phyloP scores from a whole-genome alignment of 2,797 vertebrate species.

The Allobates femoralis region DNA sequence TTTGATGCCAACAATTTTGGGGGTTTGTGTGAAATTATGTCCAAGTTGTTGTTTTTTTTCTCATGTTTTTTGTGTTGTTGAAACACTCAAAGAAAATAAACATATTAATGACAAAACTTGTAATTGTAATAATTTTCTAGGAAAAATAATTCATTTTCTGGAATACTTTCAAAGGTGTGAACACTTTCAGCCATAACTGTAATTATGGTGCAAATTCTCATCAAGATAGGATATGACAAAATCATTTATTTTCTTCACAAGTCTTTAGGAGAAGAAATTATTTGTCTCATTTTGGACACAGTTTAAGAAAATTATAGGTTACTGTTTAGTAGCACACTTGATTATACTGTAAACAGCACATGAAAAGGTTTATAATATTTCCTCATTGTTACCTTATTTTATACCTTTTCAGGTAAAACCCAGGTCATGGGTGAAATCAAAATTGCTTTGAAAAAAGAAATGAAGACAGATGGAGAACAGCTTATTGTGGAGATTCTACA shows the following conservation, averaged over 20 bases:
- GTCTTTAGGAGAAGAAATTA: neutral
- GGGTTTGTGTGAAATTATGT: too few species aligned
- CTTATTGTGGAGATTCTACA: constrained; percentile 96
- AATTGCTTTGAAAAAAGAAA: constrained; percentile 95
- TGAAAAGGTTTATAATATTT: too few species aligned
- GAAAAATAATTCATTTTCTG: too few species aligned
- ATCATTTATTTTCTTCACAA: constrained; percentile 14
- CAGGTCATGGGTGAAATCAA: constrained; percentile 99
- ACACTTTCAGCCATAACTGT: too few species aligned
- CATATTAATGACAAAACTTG: too few species aligned
- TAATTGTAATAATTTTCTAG: too few species aligned
- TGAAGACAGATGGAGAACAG: constrained; percentile 97
- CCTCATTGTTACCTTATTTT: neutral
- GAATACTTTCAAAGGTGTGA: too few species aligned
- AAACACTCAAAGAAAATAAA: too few species aligned
- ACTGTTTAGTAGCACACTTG: neutral
- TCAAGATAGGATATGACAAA: constrained; percentile 36
- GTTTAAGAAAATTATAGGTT: constrained; percentile 13
- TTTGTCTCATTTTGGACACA: neutral
- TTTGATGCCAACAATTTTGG: too few species aligned
- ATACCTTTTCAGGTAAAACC: constrained; percentile 84
- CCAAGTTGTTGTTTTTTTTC: too few species aligned
- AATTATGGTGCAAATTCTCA: constrained; percentile 40
- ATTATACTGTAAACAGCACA: neutral
- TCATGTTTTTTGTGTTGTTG: too few species aligned